Evolutionary conservation across 2,888 invertebrate genomes (phyloP), one percentile per base, ranked within the genome.

Genomic region (Dione vanillae): DNA sequence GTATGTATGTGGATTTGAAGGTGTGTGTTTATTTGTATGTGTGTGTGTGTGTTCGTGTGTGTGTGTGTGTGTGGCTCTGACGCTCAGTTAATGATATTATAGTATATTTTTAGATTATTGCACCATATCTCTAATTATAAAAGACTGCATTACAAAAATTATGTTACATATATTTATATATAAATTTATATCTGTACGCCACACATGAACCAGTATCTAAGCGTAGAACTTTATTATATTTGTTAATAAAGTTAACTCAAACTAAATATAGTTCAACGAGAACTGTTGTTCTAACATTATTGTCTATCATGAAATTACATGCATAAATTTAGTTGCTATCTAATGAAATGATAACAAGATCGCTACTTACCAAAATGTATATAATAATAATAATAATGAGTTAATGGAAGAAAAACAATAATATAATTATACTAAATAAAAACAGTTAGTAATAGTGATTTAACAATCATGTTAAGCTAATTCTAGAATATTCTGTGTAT

Each of bases 331-430:
- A 43, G 43, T 27, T 59, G 41, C 27, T 43, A 27, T 59, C 59
- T 59, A 59, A 59, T 59, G 59, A 27, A 59, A 59, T 27, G 59
- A 59, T 27, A 59, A 59, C 59, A 59, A 41, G 27, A 27, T 20
- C 10, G n/a, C 54, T 54, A n/a, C 54, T 54, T 54, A 54, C 37
- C 16, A 54, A 54, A 54, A 54, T 52, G 35, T 52, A 27, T 12
- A 20, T 27, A 27, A 27, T 8, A 27, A 20, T 8, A 27, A 20
- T 8, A 52, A 54, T 37, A 52, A 54, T 16, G 54, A n/a, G 54
- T 10, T 54, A 54, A 54, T 54, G n/a, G 10, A 54, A 54, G 10
- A 37, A 37, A 54, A 54, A 54, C 54, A 54, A 35, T n/a, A 54
- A 54, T 16, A 54, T n/a, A 54, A 37, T 54, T 37, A 35, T 35